phyloP scores from a whole-genome alignment of 64 coral and sea anemone genomes.

The Montipora cactus region DNA sequence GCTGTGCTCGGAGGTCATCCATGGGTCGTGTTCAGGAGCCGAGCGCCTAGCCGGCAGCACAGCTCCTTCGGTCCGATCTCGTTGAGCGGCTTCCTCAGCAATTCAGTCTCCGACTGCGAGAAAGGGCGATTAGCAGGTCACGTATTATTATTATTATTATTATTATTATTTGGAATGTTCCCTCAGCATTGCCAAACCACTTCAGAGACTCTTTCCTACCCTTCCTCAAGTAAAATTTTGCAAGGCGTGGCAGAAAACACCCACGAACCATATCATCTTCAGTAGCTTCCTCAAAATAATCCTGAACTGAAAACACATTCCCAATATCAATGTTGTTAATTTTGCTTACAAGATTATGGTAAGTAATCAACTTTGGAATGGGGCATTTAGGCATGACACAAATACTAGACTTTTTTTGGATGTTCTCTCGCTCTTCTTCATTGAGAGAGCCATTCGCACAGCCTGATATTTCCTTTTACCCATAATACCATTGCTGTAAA shows the following conservation, averaged over 20 bases:
- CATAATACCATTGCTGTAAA: slow-evolving; percentile 73
- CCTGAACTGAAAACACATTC: slow-evolving; percentile 47
- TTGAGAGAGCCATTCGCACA: slow-evolving; percentile 58
- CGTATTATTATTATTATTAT: too few relatives aligned
- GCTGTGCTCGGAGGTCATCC: too few relatives aligned
- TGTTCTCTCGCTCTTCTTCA: slow-evolving; percentile 41
- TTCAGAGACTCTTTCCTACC: slow-evolving; percentile 45
- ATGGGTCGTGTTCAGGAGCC: too few relatives aligned
- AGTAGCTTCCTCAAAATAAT: slow-evolving; percentile 24
- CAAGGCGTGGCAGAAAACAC: slow-evolving; percentile 68
- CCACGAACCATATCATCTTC: neutral
- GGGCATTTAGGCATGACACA: slow-evolving; percentile 45
- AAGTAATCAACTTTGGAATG: slow-evolving; percentile 72
- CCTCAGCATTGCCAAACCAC: slow-evolving; percentile 84
- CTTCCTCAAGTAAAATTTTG: slow-evolving; percentile 68
- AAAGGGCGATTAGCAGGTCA: too few relatives aligned
- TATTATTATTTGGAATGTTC: slow-evolving; percentile 25
- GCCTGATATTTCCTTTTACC: slow-evolving; percentile 80
- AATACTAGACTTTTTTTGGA: slow-evolving; percentile 25
- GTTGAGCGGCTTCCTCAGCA: too few relatives aligned
- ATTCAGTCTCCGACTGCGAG: too few relatives aligned
- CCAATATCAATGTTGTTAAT: slow-evolving; percentile 74
- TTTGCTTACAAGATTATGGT: slow-evolving; percentile 61
- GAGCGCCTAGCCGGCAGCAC: too few relatives aligned
- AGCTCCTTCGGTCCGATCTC: too few relatives aligned